Evolutionary conservation across 2,797 vertebrate species (phyloP), one percentile per base, ranked within the genome.

Genomic region (Sebastes minor): DNA sequence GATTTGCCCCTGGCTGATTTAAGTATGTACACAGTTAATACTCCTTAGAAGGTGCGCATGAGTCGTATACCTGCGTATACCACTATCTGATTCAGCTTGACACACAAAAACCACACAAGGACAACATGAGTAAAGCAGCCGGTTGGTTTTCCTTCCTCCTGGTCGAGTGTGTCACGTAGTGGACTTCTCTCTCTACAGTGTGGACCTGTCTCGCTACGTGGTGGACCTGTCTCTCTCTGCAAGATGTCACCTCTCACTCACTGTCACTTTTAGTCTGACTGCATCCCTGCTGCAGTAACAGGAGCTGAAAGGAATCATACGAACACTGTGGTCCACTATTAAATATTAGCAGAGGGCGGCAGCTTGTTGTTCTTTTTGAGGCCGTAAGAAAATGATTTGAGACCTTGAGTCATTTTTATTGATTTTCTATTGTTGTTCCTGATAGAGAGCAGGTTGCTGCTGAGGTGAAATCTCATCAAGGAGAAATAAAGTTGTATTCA

Each of bases 241-340:
- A 46, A 35, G 42, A 46, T 46, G 42, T 18, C 42, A 8, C 16
- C 42, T 46, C 42, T 46, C 42, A 46, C 42, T 46, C 42, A 46
- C 42, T 46, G 42, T 46, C 42, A 46, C 42, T 59, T 20, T 70
- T 62, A 55, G 68, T 82, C 52, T 55, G 77, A 78, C 72, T 55
- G n/a, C 65, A 55, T 23, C n/a, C 32, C 53, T n/a, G 46, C 75
- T 10, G 71, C 71, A 71, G 42, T 83, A 78, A 85, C 72, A 68
- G 27, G 68, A 77, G 49, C 11, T 78, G 84, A 89, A 84, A 61
- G 74, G 62, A 70, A 61, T 84, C 76, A 46, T 65, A 46, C 77
- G 76, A 85, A 72, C 66, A 49, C 35, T 42, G 53, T 12, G 14
- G 65, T 71, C 55, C 46, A 53, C 59, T 64, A n/a, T 62, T 4